Percentiles rank a stretch among this genome's conserved stretches.
Evolutionary conservation across 2,888 invertebrate species (phyloP).

Genomic region (Tridacna gigas): DNA sequence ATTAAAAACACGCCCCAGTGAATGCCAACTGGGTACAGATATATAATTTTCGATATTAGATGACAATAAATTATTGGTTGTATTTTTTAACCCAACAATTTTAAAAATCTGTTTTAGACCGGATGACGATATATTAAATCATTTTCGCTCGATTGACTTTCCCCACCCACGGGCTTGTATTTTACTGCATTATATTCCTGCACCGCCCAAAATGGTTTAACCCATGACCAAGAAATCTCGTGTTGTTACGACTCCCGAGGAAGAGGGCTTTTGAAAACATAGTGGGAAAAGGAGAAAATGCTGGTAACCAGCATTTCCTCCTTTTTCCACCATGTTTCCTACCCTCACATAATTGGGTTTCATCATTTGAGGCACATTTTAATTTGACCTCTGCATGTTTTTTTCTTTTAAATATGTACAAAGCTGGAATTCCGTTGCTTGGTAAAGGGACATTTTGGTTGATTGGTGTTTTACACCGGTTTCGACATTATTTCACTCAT

Average conservation of each 20-base stretch:
- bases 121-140: constrained; percentile 25
- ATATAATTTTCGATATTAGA: constrained; percentile 27
- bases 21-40: background rate
- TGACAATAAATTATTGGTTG: constrained; percentile 22
- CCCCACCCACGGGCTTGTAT: constrained; percentile 5
- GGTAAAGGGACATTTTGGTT: too few species aligned
- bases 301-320: too few species aligned
- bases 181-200: background rate
- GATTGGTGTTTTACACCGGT: too few species aligned
- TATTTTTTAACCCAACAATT: constrained; percentile 16
- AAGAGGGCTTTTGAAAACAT: background rate
- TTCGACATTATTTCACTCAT: too few species aligned
- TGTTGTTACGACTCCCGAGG: background rate
- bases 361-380: too few species aligned
- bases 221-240: background rate
- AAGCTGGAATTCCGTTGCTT: too few species aligned
- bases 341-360: too few species aligned
- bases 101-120: constrained; percentile 5
- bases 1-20: constrained; percentile 20
- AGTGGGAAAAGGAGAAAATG: background rate
- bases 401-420: too few species aligned
- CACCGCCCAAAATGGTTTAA: background rate
- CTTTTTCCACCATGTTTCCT: too few species aligned
- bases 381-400: too few species aligned
- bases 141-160: constrained; percentile 19